Evolutionary conservation across 2,888 invertebrate genomes (phyloP).

Genomic region (Galerucella pusilla): DNA sequence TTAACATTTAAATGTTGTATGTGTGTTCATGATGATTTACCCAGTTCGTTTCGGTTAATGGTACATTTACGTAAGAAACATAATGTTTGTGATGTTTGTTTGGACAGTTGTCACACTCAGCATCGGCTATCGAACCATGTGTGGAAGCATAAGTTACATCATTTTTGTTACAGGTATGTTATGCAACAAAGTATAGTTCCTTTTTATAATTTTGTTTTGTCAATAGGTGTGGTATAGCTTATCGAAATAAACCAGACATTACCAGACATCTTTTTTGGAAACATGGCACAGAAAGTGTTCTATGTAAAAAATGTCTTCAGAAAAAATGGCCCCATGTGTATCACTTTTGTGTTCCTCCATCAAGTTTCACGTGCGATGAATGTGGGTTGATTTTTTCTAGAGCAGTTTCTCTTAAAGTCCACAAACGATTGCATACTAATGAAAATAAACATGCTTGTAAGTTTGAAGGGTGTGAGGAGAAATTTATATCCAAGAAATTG

Average conservation of each 20-base stretch:
- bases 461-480: constrained; percentile 77
- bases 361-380: constrained; percentile 82
- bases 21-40: constrained; percentile 80
- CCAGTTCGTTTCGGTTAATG: constrained; percentile 90
- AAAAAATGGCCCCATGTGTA: constrained; percentile 94
- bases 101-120: constrained; percentile 84
- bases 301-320: constrained; percentile 86
- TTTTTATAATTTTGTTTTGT: not conserved
- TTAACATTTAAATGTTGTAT: constrained; percentile 84
- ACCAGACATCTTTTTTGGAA: constrained; percentile 93
- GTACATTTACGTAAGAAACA: constrained; percentile 87
- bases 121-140: constrained; percentile 86
- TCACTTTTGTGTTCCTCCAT: constrained; percentile 88
- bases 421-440: constrained; percentile 79
- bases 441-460: constrained; percentile 79
- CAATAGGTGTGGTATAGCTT: constrained; percentile 82
- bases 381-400: constrained; percentile 80
- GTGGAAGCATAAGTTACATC: constrained; percentile 90
- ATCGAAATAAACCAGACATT: constrained; percentile 88
- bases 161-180: constrained; percentile 87
- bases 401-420: constrained; percentile 85
- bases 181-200: constrained; percentile 56
- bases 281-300: constrained; percentile 88
- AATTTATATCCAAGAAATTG: constrained; percentile 85
- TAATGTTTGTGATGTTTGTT: constrained; percentile 87